These are phyloP conservation scores for Camelus dromedarius DNA, from an alignment of 2,113 vertebrate species.

Conservation along the genomic window DNA sequence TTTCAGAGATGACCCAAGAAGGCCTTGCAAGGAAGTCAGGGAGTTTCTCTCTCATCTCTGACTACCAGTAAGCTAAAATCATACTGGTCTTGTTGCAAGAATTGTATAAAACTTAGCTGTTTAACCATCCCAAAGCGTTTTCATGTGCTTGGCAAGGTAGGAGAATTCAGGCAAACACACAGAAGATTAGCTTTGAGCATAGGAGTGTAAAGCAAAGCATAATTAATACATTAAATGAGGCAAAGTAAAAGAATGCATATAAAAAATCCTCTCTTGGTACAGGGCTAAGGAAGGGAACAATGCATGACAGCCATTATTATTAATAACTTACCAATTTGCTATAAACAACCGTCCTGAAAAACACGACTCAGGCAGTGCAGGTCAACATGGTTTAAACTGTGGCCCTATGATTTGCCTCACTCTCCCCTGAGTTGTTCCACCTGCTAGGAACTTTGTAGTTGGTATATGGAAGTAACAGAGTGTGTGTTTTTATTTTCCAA, in stretches of 20 bases:
- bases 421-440: rapidly evolving
- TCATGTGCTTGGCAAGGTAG: conserved; percentile 16
- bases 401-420: background rate
- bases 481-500: background rate
- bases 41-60: background rate
- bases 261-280: background rate
- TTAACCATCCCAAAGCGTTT: background rate
- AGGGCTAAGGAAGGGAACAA: background rate
- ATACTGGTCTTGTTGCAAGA: conserved; percentile 28
- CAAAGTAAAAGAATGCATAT: conserved; percentile 42
- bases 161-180: background rate
- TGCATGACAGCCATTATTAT: background rate
- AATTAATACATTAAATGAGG: conserved; percentile 50
- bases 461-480: background rate
- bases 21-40: background rate
- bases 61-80: background rate
- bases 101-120: background rate
- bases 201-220: conserved; percentile 41
- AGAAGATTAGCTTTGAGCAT: conserved; percentile 10
- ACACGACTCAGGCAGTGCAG: too few species aligned
- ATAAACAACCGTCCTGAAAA: background rate
- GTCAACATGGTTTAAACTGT: background rate
- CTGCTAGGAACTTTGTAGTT: background rate
- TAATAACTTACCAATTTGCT: conserved; percentile 22
- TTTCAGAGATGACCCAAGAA: conserved; percentile 3